Evolutionary conservation across 2,888 invertebrate species (phyloP).

Genomic region (Cataglyphis livida): DNA sequence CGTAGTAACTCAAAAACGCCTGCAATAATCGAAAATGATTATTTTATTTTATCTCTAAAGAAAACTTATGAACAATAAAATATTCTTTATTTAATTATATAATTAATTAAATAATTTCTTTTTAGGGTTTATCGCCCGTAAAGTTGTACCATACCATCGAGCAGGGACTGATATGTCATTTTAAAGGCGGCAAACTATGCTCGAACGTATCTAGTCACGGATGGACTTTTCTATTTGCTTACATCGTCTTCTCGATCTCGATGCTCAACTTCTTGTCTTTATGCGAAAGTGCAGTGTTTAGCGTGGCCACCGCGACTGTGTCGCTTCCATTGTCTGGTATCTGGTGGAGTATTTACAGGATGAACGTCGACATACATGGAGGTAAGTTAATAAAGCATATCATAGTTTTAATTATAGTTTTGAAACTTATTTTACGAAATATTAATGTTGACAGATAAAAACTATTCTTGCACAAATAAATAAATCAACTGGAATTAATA

Average conservation of each 20-base stretch:
- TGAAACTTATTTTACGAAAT: not conserved
- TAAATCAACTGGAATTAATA: not conserved
- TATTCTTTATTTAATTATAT: not conserved
- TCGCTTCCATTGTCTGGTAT: constrained; percentile 87
- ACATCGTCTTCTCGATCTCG: constrained; percentile 86
- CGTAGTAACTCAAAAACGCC: not conserved
- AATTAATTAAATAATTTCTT: constrained; percentile 14
- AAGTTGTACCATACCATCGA: constrained; percentile 79
- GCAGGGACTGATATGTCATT: constrained; percentile 82
- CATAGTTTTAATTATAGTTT: not conserved
- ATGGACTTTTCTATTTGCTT: constrained; percentile 86
- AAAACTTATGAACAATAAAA: not conserved
- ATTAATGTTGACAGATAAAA: not conserved
- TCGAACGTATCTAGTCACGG: constrained; percentile 83
- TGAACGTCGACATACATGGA: constrained; percentile 84
- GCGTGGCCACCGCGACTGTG: constrained; percentile 86
- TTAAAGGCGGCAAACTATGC: constrained; percentile 76
- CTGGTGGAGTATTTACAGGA: constrained; percentile 88
- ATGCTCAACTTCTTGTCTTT: constrained; percentile 87
- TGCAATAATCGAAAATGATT: not conserved
- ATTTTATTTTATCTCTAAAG: not conserved
- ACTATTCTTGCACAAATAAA: not conserved
- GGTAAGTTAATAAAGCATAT: constrained; percentile 71
- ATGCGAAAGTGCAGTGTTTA: constrained; percentile 88
- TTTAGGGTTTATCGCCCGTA: constrained; percentile 79